These are phyloP conservation scores for Phrynocephalus guinanensis DNA, from an alignment of 2,797 vertebrate genomes.

Conservation along the genomic window DNA sequence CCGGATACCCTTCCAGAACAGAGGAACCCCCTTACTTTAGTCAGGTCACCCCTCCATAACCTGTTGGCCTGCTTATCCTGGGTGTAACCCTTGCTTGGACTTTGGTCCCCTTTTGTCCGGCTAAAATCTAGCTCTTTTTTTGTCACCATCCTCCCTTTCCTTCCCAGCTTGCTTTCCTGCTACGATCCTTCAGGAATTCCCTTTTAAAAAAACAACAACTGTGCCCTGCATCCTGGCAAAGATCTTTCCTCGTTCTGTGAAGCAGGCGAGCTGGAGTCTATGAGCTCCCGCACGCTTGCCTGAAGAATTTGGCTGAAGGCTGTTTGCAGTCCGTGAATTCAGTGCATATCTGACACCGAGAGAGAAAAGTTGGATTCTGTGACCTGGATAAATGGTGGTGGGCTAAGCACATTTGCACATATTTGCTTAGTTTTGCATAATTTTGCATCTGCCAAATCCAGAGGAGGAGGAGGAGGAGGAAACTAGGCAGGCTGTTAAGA, in stretches of 20 bases:
- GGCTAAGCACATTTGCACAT: constrained; percentile 11
- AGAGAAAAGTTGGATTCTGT: neutral
- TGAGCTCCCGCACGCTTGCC: neutral
- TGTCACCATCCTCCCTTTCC: neutral
- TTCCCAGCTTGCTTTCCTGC: neutral
- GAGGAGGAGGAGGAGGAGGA: neutral
- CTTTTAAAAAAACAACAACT: neutral
- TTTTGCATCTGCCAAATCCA: neutral
- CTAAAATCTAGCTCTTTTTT: neutral
- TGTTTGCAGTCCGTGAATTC: neutral
- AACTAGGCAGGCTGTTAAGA: too few relatives aligned
- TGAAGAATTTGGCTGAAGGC: neutral
- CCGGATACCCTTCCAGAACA: accelerated
- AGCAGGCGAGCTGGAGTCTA: neutral
- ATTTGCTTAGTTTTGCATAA: constrained; percentile 17
- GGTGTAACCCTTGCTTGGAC: neutral
- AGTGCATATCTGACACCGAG: neutral
- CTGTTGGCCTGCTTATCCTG: too few relatives aligned
- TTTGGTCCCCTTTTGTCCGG: neutral
- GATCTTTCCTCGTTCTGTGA: too few relatives aligned
- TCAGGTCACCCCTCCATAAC: accelerated
- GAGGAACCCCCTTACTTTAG: neutral
- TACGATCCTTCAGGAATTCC: neutral
- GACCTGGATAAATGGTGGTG: constrained; percentile 8
- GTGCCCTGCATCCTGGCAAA: neutral